Evolutionary conservation across 2,113 vertebrate species (phyloP).

Genomic region (Oceanodroma tethys): DNA sequence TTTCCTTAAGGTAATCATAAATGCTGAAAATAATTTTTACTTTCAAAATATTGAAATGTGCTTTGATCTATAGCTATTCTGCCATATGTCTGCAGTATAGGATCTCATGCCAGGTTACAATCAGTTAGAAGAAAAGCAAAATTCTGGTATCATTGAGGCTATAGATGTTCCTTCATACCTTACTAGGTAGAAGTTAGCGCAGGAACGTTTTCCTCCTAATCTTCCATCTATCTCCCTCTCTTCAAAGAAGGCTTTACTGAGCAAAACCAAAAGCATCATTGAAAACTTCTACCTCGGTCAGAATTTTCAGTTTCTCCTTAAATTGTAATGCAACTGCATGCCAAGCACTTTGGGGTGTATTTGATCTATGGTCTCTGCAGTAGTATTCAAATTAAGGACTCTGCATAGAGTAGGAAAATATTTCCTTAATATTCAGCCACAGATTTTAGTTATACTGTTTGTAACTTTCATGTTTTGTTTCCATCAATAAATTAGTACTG

Average conservation of each 20-base stretch:
- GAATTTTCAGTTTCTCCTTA: neutral
- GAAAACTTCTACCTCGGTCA: neutral
- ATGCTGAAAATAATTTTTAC: neutral
- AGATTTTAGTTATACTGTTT: neutral
- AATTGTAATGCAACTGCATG: rapidly evolving
- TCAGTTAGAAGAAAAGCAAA: neutral
- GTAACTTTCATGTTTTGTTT: neutral
- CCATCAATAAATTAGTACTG: neutral
- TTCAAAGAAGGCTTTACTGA: neutral
- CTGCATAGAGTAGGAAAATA: neutral
- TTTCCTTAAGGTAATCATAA: neutral
- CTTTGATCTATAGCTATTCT: neutral
- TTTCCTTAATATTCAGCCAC: neutral
- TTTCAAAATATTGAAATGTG: neutral
- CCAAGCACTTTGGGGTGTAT: neutral
- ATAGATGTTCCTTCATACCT: neutral
- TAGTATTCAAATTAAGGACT: neutral
- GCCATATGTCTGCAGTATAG: neutral
- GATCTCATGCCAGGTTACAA: neutral
- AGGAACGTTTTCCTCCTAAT: neutral
- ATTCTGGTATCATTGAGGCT: neutral
- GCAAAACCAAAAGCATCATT: neutral
- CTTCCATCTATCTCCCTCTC: neutral
- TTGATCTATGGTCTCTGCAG: neutral
- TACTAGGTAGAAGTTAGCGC: neutral